A percentile compares a stretch with the other conserved stretches of the same genome.
These are phyloP conservation scores for Agrypnus murinus DNA, from an alignment of 2,888 invertebrate species.

Conservation along the genomic window DNA sequence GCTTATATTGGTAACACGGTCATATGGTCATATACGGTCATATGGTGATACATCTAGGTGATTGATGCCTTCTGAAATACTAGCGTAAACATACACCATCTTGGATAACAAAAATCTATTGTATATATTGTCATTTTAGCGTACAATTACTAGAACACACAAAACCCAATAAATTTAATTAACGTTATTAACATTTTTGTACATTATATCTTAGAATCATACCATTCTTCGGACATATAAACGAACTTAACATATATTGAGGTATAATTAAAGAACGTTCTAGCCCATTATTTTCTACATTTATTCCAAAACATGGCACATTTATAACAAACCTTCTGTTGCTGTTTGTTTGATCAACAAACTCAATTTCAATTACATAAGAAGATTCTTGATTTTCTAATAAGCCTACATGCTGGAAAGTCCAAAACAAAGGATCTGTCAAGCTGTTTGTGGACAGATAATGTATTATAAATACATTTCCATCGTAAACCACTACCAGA, in stretches of 20 bases:
- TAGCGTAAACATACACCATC: no score
- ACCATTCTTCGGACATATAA: background rate
- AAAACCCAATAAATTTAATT: no score
- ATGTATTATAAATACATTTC: background rate
- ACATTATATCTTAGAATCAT: background rate
- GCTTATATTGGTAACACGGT: no score
- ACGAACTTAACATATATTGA: background rate
- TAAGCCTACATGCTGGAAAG: background rate
- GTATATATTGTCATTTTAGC: no score
- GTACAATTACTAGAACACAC: no score
- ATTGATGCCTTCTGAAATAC: no score
- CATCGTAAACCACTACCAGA: background rate
- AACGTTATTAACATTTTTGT: background rate
- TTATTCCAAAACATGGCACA: background rate
- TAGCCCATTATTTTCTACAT: background rate
- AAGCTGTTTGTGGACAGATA: no score
- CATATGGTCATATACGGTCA: no score
- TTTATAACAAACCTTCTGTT: background rate
- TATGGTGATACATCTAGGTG: no score
- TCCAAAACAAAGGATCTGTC: background rate
- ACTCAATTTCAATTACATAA: background rate
- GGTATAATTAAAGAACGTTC: background rate
- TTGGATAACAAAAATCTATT: no score
- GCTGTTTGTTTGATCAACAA: constrained; percentile 1
- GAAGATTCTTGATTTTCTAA: background rate